A percentile compares a stretch with the other conserved stretches of the same genome.
Evolutionary conservation across 1,140 invertebrate genomes (phyloP).

Genomic region (Cyclargus thomasi): DNA sequence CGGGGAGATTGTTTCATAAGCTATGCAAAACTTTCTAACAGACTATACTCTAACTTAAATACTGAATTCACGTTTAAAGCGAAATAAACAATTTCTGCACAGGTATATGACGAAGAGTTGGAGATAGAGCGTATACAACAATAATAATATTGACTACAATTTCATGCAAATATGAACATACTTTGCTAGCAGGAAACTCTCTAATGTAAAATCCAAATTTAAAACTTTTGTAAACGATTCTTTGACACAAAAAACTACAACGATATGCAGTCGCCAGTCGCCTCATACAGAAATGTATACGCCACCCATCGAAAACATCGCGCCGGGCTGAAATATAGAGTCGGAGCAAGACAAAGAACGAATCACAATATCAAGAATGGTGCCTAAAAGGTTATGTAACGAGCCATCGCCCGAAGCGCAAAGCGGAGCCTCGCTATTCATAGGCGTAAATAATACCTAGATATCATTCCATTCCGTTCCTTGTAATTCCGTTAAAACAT

Average conservation of each 20-base stretch:
- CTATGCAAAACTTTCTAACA: neutral
- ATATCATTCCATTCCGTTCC: slow-evolving; percentile 16
- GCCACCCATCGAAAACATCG: neutral
- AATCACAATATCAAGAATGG: slow-evolving; percentile 10
- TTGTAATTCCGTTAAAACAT: slow-evolving; percentile 24
- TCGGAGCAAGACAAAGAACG: slow-evolving; percentile 10
- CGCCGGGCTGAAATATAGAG: neutral
- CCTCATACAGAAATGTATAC: neutral
- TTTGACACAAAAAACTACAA: no score
- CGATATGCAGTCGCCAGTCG: neutral
- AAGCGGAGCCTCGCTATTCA: slow-evolving; percentile 18
- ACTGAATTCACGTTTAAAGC: slow-evolving; percentile 1
- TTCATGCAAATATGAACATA: neutral
- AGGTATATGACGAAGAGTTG: neutral
- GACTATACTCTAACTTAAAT: neutral
- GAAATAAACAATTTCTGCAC: neutral
- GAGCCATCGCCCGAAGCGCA: slow-evolving; percentile 17
- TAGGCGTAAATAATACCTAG: slow-evolving; percentile 8
- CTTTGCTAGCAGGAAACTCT: neutral
- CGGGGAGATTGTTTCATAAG: neutral
- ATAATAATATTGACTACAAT: no score
- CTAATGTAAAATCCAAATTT: neutral
- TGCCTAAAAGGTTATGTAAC: slow-evolving; percentile 19
- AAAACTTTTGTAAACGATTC: neutral
- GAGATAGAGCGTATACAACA: neutral